Percentiles rank a stretch among this genome's conserved stretches.
phyloP scores from a whole-genome alignment of 2,797 vertebrate genomes.

The Hozukius guyotensis region DNA sequence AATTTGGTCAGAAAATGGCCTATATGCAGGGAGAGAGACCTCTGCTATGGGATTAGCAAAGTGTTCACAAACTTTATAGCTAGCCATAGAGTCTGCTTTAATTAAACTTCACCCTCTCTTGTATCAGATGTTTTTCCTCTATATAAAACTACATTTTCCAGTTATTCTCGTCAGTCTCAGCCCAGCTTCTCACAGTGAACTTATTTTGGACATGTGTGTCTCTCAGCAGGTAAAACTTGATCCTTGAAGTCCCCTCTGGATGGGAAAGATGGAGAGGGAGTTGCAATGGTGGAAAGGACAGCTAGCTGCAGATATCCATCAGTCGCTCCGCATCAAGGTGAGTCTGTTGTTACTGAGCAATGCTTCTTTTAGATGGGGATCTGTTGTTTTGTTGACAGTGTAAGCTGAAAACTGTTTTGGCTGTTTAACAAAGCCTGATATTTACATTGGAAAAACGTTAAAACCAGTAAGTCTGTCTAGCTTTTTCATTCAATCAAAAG shows the following conservation, averaged over 20 bases:
- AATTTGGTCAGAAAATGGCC: constrained; percentile 59
- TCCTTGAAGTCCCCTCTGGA: constrained; percentile 70
- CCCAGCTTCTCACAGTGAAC: not conserved
- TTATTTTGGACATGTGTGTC: constrained; percentile 17
- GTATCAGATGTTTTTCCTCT: not conserved
- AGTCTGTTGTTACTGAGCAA: constrained; percentile 33
- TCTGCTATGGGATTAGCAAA: constrained; percentile 6
- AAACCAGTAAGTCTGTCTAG: not conserved
- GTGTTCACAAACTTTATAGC: constrained; percentile 37
- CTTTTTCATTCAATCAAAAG: not conserved
- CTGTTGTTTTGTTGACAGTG: not conserved
- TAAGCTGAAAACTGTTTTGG: not conserved
- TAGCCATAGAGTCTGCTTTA: not conserved
- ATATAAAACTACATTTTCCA: not conserved
- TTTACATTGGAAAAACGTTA: not conserved
- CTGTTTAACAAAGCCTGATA: not conserved
- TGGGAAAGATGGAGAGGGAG: constrained; percentile 85
- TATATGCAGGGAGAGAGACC: constrained; percentile 13
- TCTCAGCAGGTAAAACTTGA: constrained; percentile 62
- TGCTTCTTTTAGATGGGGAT: not conserved
- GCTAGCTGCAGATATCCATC: constrained; percentile 88
- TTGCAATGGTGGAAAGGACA: constrained; percentile 90
- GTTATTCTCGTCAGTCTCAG: not conserved
- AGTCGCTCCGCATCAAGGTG: constrained; percentile 88
- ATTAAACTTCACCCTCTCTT: not conserved